Percentiles rank a stretch among this genome's conserved stretches.
Evolutionary conservation across 92 coral and sea anemone species (phyloP).

Genomic region (Porites cylindrica): DNA sequence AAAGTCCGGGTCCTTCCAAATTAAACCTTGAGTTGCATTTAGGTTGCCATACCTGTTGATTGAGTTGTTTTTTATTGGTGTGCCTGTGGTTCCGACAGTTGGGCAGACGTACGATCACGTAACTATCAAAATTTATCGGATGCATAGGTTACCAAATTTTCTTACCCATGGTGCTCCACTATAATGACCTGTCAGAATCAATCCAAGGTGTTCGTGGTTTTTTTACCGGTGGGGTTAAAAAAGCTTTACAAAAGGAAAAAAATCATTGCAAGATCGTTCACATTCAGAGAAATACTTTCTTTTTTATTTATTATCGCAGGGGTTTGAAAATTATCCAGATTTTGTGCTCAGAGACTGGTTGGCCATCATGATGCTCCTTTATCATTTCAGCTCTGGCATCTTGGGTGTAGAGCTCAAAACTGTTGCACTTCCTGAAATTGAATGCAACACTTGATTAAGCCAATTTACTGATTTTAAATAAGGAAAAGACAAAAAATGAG

Average conservation of each 20-base stretch:
- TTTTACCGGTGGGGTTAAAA: too few species aligned
- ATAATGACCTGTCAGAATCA: too few species aligned
- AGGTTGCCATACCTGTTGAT: background rate
- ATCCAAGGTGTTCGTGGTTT: too few species aligned
- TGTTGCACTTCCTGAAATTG: conserved; percentile 31
- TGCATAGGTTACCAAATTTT: too few species aligned
- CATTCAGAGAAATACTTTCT: too few species aligned
- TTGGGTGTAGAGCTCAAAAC: conserved; percentile 35
- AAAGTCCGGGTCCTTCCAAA: too few species aligned
- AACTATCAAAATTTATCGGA: too few species aligned
- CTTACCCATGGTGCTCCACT: too few species aligned
- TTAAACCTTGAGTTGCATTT: background rate
- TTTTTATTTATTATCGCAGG: background rate
- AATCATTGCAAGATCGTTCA: too few species aligned
- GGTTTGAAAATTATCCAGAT: conserved; percentile 20
- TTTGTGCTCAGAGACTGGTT: conserved; percentile 22
- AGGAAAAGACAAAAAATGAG: too few species aligned
- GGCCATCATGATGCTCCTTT: conserved; percentile 18
- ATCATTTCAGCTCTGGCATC: conserved; percentile 20
- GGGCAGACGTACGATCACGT: too few species aligned
- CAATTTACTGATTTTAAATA: conserved; percentile 5
- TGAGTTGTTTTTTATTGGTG: background rate
- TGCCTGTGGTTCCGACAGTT: background rate
- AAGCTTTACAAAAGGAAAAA: too few species aligned
- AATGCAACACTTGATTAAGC: conserved; percentile 6